phyloP scores from a whole-genome alignment of 2,888 invertebrate species.

The Andrena minutula region DNA sequence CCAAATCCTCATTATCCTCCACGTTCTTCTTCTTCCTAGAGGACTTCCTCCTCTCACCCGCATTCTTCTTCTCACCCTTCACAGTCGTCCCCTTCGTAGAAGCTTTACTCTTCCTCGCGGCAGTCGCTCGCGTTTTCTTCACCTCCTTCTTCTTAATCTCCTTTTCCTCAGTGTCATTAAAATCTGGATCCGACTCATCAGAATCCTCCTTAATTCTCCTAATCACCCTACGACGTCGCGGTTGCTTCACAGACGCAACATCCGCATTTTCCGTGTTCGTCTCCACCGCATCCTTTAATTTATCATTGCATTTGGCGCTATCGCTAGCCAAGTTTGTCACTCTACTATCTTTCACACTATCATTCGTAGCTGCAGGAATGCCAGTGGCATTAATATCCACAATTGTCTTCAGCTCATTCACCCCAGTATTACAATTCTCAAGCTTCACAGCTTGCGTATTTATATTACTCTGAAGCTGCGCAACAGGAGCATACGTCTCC shows the following conservation, averaged over 20 bases:
- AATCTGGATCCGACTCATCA: constrained; percentile 71
- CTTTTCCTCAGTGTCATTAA: constrained; percentile 19
- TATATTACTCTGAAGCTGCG: background rate
- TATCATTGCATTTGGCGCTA: background rate
- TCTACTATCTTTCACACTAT: background rate
- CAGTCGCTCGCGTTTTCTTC: constrained; percentile 7
- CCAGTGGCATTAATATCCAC: background rate
- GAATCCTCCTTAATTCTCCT: constrained; percentile 47
- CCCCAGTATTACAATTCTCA: background rate
- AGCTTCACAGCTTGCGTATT: background rate
- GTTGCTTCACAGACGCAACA: background rate
- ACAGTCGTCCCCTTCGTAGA: background rate
- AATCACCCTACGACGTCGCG: constrained; percentile 10
- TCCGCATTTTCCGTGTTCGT: constrained; percentile 16
- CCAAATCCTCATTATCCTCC: constrained; percentile 25
- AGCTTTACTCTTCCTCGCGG: constrained; percentile 19
- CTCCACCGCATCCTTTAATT: background rate
- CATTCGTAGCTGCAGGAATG: background rate
- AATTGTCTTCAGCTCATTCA: constrained; percentile 4
- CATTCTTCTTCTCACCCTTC: constrained; percentile 5
- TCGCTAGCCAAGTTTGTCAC: constrained; percentile 1
- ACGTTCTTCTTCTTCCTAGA: constrained; percentile 49
- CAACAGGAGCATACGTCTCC: background rate
- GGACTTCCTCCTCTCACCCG: constrained; percentile 40
- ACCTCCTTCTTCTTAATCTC: constrained; percentile 19